Base-by-base conservation (phyloP, 2,113 vertebrate genomes). In the Triplophysa dalaica region DNA sequence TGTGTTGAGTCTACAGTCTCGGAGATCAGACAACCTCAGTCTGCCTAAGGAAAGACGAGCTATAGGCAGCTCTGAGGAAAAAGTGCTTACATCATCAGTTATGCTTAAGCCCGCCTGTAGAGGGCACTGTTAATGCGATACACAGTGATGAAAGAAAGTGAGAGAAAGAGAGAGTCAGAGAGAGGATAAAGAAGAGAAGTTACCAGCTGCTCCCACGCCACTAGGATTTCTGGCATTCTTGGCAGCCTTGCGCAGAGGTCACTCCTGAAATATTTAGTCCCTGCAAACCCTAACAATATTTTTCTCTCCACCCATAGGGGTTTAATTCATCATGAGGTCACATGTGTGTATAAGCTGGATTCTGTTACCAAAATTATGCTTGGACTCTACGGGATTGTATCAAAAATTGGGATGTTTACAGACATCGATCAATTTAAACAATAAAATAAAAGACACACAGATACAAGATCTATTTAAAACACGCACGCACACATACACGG, bases 181-280 rank as follows among this genome's bases (percentile, higher is more conserved):
- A n/a, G 60, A 69, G 60, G 12, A n/a, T 19, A 33, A 29, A 38
- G 52, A 7, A 29, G 38, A 52, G 78, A 26, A 48, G 67, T 80
- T 75, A 19, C 82, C 76, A 84, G 85, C 78, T 86, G 74, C 88
- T 91, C 89, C 90, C 90, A 92, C 89, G 85, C 87, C 90, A 90
- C 89, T 88, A 64, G 83, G 89, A 93, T 91, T 90, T 91, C 89
- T 92, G 88, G 86, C 87, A 93, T 93, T 92, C 89, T 88, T 93
- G 91, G 91, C 92, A 89, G 81, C 80, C 81, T 83, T 73, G 87
- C 87, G 88, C 88, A 90, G 88, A 90, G 91, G 91, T 92, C 91
- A 90, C 88, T 88, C 83, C 80, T 86, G 79, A 90, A 91, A 90
- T 90, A 91, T 89, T 90, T 80, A 81, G 90, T 86, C 87, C 85